Evolutionary conservation across 2,113 vertebrate genomes (phyloP), one percentile per base, ranked within the genome.

Genomic region (Sceloporus undulatus): DNA sequence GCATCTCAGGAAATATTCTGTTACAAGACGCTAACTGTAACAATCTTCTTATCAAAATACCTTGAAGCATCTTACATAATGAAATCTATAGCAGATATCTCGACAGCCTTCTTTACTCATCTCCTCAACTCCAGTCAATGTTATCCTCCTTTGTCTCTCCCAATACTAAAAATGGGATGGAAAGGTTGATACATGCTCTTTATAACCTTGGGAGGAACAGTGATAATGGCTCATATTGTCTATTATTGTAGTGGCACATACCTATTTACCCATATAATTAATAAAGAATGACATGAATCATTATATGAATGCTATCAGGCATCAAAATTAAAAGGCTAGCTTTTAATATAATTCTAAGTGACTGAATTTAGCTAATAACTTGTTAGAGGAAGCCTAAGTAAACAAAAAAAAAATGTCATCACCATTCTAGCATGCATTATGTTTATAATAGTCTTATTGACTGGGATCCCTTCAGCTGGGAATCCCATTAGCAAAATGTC

Each of bases 241-340:
- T 62, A 4, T 88, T 92, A 92, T 90, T 86, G 86, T 1, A 91
- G 70, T 86, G 92, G 91, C 78, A 84, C 54, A 87, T 92, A 92
- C 85, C 40, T 90, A 74, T 88, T 92, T 93, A 86, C 52, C 68
- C 56, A n/a, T 74, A 85, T 90, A 94, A 96, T 94, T 95, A 95
- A 94, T 93, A 96, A 94, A 94, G 93, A 96, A 94, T n/a, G 90
- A 71, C 79, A 38, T 90, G 93, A 94, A 93, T 3, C 91, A 75
- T 5, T 40, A 79, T 27, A 92, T 89, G 89, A 94, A 92, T 85
- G 89, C 84, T 82, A 88, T 73, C 87, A 92, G 68, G 85, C 40
- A 89, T 78, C 73, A 85, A 14, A 84, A 84, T 79, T 87, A 88
- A 92, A 92, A 95, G 78, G 78, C 23, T 65, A 85, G 75, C 77